Evolutionary conservation across 2,113 vertebrate genomes (phyloP).

Genomic region (Thunnus maccoyii): DNA sequence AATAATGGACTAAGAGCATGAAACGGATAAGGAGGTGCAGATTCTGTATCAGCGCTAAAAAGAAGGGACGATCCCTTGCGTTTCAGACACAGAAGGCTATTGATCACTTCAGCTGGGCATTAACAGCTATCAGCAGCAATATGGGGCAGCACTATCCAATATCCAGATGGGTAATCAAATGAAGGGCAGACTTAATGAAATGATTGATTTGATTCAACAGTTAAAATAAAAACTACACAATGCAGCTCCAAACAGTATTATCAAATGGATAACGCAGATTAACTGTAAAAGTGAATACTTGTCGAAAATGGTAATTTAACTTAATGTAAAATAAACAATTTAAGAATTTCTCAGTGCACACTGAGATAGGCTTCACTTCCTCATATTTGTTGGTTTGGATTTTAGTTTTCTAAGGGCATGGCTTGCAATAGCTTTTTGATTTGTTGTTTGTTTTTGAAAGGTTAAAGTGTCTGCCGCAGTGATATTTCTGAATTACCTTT

Average conservation of each 20-base stretch:
- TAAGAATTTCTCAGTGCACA: not conserved
- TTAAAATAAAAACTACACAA: conserved; percentile 30
- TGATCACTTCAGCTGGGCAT: conserved; percentile 51
- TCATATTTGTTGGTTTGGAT: not conserved
- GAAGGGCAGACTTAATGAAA: conserved; percentile 53
- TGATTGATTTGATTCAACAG: conserved; percentile 39
- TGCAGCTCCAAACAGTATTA: conserved; percentile 22
- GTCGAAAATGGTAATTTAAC: no score
- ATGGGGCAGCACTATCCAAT: conserved; percentile 13
- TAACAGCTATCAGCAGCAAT: conserved; percentile 46
- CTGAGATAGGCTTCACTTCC: not conserved
- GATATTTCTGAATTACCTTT: conserved; percentile 56
- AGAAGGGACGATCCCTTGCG: conserved; percentile 13
- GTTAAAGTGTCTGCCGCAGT: conserved; percentile 21
- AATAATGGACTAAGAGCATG: conserved; percentile 39
- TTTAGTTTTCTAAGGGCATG: not conserved
- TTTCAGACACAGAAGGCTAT: conserved; percentile 39
- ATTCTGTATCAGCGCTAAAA: conserved; percentile 48
- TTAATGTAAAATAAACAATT: not conserved
- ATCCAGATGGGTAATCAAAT: conserved; percentile 51
- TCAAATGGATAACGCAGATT: not conserved
- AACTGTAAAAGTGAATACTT: not conserved
- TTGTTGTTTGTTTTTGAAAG: conserved; percentile 42
- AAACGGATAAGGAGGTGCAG: conserved; percentile 54
- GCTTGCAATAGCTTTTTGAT: conserved; percentile 17